phyloP scores from a whole-genome alignment of 2,888 invertebrate species.

The Catocala sponsa region DNA sequence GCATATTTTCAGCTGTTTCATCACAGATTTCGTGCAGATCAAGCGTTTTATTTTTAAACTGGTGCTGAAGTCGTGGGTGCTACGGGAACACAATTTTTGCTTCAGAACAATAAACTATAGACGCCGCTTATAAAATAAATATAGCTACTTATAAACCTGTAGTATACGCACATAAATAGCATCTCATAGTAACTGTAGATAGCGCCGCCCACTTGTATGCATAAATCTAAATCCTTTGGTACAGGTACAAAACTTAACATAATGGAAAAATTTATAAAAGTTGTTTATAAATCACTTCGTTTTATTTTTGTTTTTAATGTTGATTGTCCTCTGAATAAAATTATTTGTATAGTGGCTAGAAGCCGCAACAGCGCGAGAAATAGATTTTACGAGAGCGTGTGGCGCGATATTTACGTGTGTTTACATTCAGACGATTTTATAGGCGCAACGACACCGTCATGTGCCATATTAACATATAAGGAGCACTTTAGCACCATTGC shows the following conservation, averaged over 20 bases:
- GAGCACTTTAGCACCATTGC: conserved; percentile 63
- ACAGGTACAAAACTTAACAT: conserved; percentile 6
- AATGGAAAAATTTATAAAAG: conserved; percentile 31
- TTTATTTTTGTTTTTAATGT: conserved; percentile 55
- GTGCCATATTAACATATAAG: conserved; percentile 73
- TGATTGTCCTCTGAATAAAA: conserved; percentile 69
- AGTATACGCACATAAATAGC: conserved; percentile 44
- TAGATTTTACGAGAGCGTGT: conserved; percentile 86
- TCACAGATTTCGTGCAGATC: conserved; percentile 41
- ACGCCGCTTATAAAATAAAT: conserved; percentile 35
- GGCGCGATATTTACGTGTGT: conserved; percentile 85
- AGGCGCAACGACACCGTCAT: conserved; percentile 85
- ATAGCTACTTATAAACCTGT: conserved; percentile 28
- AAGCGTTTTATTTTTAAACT: conserved; percentile 59
- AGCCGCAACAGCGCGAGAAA: conserved; percentile 79
- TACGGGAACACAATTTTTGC: conserved; percentile 53
- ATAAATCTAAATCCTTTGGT: conserved; percentile 13
- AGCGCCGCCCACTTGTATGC: conserved; percentile 14
- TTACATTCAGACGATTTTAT: conserved; percentile 85
- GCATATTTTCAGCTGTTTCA: conserved; percentile 58
- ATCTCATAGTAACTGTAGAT: conserved; percentile 30
- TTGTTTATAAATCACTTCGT: conserved; percentile 38
- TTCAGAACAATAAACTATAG: conserved; percentile 49
- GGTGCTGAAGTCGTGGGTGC: conserved; percentile 55
- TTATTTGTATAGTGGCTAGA: conserved; percentile 67